phyloP scores from a whole-genome alignment of 2,888 invertebrate species.

The Mycalesis mineus region DNA sequence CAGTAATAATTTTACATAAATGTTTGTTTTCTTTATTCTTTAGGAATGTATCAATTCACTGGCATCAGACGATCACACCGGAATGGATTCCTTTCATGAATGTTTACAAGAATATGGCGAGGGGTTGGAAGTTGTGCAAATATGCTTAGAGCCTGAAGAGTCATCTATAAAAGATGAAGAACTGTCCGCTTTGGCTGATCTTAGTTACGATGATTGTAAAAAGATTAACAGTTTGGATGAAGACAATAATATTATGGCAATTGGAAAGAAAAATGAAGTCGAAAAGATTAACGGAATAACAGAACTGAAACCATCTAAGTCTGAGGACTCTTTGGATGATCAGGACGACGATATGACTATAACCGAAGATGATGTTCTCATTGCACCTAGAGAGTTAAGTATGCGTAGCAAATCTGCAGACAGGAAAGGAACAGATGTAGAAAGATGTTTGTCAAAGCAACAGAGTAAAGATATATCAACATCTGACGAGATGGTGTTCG shows the following conservation, averaged over 20 bases:
- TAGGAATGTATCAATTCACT: conserved; percentile 77
- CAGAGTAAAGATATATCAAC: conserved; percentile 74
- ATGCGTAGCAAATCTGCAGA: conserved; percentile 56
- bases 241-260: conserved; percentile 26
- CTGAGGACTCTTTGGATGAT: conserved; percentile 65
- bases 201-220: conserved; percentile 64
- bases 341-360: conserved; percentile 73
- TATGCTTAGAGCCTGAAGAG: conserved; percentile 80
- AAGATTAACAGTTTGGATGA: conserved; percentile 39
- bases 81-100: conserved; percentile 81
- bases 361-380: conserved; percentile 66
- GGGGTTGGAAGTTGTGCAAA: conserved; percentile 80
- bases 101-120: conserved; percentile 82
- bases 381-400: conserved; percentile 60
- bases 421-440: conserved; percentile 41
- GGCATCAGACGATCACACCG: conserved; percentile 80
- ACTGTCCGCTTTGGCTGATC: conserved; percentile 63
- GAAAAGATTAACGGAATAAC: conserved; percentile 51
- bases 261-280: conserved; percentile 38
- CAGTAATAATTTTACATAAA: too few species aligned
- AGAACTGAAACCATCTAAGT: conserved; percentile 59
- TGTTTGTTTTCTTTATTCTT: conserved; percentile 35
- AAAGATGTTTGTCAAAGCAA: conserved; percentile 60
- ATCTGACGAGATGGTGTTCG: conserved; percentile 76
- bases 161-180: conserved; percentile 75